Base-by-base conservation (phyloP, 1,140 invertebrate species). In the Drosophila albomicans region DNA sequence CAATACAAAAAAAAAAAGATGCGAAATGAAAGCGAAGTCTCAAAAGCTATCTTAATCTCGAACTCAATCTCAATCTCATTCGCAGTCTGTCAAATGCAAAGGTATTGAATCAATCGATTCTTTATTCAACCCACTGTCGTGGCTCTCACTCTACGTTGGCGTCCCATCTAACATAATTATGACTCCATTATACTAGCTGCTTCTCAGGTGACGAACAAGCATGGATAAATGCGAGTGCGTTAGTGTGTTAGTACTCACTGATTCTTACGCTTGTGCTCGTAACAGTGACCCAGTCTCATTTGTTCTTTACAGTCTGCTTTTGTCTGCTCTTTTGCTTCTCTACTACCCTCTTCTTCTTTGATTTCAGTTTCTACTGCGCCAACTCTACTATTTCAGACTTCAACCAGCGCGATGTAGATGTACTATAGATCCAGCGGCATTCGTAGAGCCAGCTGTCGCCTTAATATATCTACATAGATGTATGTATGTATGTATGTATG, bases 261-360 rank as follows among this genome's bases (percentile, higher is more conserved):
- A 74, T 79, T 86, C 82, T 86, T 88, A 73, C 68, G 35, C 35
- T 38, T 2, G 35, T 38, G 67, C 70, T 88, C 74, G 85, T 88
- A 89, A 88, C 80, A 88, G 80, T 88, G 84, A 88, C 84, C 84
- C 84, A 88, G 84, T 87, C 82, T 87, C 76, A 46, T 38, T 38
- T 38, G 68, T 45, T 43, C 48, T 16, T 76, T 32, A 46, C 28
- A 20, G 46, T 41, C 59, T 62, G 30, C 32, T 3, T 57, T 38
- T 43, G 8, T 25, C 20, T 25, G 20, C 3, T 25, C 20, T 25
- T 25, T 25, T 25, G 20, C 3, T 25, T 25, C 20, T 20, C 16
- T 20, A 20, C 16, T 15, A 15, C 15, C 15, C 15, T 15, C 15
- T 15, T 15, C 15, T 57, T 15, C 49, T 51, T 45, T 35, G 45